A percentile compares a stretch with the other conserved stretches of the same genome.
phyloP scores from a whole-genome alignment of 2,888 invertebrate species.

The Dione vanillae region DNA sequence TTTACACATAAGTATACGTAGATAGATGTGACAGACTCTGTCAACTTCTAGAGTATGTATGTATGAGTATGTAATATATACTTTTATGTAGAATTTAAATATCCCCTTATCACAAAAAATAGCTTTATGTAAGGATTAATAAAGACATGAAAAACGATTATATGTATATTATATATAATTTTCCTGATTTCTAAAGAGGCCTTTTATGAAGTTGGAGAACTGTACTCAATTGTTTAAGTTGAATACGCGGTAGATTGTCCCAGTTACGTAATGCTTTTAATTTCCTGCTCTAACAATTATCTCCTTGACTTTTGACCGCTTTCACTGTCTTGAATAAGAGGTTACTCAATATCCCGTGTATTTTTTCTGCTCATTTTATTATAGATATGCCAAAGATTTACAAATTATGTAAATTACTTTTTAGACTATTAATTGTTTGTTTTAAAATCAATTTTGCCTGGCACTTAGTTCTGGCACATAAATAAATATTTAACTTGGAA shows the following conservation, averaged over 20 bases:
- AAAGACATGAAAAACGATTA: background rate
- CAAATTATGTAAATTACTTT: no score
- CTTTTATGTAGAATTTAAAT: no score
- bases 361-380: slow-evolving; percentile 32
- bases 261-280: slow-evolving; percentile 79
- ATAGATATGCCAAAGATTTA: no score
- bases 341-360: slow-evolving; percentile 66
- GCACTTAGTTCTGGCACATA: no score
- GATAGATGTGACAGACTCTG: background rate
- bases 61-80: no score
- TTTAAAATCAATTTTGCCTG: no score
- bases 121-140: no score
- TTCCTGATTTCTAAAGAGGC: slow-evolving; percentile 11
- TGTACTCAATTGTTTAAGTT: slow-evolving; percentile 37
- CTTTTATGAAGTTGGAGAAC: slow-evolving; percentile 6
- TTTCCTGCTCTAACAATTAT: slow-evolving; percentile 83
- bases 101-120: no score
- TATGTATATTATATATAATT: background rate
- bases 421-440: no score
- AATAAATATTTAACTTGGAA: no score
- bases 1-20: no score
- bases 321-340: slow-evolving; percentile 69
- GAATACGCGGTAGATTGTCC: slow-evolving; percentile 61
- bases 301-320: slow-evolving; percentile 83
- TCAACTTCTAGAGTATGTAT: background rate